Evolutionary conservation across 2,797 vertebrate genomes (phyloP).

Genomic region (Brotula barbata): DNA sequence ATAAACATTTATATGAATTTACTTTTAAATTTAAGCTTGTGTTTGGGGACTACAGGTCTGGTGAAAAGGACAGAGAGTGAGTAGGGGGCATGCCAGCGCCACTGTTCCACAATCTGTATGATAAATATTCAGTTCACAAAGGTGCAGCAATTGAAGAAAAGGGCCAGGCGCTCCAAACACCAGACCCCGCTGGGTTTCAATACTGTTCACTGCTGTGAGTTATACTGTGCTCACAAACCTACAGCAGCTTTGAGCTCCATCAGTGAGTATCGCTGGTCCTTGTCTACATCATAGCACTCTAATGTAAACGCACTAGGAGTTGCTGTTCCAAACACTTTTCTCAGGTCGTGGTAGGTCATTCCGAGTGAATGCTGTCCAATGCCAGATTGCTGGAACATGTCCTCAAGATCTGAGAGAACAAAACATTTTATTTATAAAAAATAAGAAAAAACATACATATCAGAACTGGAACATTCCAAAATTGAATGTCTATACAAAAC

Average conservation of each 20-base stretch:
- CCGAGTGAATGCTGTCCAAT: constrained; percentile 37
- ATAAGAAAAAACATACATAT: background rate
- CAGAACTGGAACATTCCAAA: background rate
- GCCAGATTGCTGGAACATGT: constrained; percentile 53
- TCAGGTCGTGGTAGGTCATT: constrained; percentile 66
- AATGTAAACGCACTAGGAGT: constrained; percentile 52
- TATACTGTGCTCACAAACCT: constrained; percentile 63
- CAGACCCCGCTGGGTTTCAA: constrained; percentile 55
- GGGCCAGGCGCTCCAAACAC: constrained; percentile 17
- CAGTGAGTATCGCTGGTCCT: constrained; percentile 70
- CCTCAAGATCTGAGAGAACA: constrained; percentile 67
- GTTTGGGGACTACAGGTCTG: constrained; percentile 29
- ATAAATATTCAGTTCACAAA: constrained; percentile 72
- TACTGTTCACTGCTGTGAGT: constrained; percentile 62
- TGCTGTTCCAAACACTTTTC: constrained; percentile 52
- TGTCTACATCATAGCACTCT: constrained; percentile 69
- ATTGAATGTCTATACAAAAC: background rate
- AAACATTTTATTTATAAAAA: constrained; percentile 6
- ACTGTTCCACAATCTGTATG: constrained; percentile 57
- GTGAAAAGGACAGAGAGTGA: constrained; percentile 27
- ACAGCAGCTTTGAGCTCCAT: constrained; percentile 71
- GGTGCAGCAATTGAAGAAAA: constrained; percentile 71
- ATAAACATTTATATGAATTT: constrained; percentile 19
- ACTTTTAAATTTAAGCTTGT: constrained; percentile 30
- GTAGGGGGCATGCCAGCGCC: constrained; percentile 56